phyloP scores from a whole-genome alignment of 2,113 vertebrate species.

The Semnornis frantzii region DNA sequence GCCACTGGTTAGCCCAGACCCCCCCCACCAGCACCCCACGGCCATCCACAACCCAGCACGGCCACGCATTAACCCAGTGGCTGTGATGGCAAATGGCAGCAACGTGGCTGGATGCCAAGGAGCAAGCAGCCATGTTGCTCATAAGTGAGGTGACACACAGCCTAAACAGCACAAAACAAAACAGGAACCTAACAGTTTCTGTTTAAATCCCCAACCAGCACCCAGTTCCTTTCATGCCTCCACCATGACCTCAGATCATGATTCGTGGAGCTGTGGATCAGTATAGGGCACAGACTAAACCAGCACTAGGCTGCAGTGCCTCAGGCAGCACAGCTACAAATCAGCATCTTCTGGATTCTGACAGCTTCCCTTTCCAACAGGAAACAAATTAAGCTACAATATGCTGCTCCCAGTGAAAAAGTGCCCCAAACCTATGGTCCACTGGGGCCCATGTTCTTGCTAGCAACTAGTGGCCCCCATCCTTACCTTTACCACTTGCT shows the following conservation, averaged over 20 bases:
- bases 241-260: background rate
- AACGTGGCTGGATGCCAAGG: fast-evolving
- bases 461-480: background rate
- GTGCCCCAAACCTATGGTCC: background rate
- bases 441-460: background rate
- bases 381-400: background rate
- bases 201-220: background rate
- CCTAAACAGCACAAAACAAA: background rate
- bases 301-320: background rate
- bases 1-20: background rate
- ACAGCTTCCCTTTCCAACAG: background rate
- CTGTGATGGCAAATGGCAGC: fast-evolving
- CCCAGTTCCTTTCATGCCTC: background rate
- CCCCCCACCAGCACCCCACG: background rate
- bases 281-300: background rate
- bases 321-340: background rate
- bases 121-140: background rate
- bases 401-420: background rate
- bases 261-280: fast-evolving
- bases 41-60: fast-evolving
- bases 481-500: conserved; percentile 89
- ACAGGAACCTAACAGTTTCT: background rate
- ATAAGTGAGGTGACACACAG: background rate
- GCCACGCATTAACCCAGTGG: fast-evolving
- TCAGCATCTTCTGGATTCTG: background rate